These are phyloP conservation scores for Tachyglossus aculeatus DNA, from an alignment of 2,797 vertebrate species.

Conservation along the genomic window DNA sequence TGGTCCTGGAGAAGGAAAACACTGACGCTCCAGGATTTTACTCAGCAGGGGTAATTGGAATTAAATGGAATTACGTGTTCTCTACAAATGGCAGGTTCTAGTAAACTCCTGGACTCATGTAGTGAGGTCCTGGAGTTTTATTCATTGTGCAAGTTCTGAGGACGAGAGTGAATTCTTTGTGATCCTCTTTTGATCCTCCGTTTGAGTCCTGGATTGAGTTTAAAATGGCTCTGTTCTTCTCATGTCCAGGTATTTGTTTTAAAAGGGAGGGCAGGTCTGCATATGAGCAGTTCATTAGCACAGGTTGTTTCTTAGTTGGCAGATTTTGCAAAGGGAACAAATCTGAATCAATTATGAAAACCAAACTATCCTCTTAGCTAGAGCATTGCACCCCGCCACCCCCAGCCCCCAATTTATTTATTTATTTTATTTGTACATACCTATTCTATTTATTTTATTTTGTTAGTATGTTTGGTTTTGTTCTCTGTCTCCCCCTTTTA, in stretches of 20 bases:
- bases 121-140: too few species aligned
- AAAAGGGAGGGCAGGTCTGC: background rate
- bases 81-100: too few species aligned
- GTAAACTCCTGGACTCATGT: too few species aligned
- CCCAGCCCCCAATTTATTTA: too few species aligned
- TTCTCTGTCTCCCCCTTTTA: too few species aligned
- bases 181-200: background rate
- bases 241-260: background rate
- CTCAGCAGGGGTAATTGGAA: too few species aligned
- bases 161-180: background rate
- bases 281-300: background rate
- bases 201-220: background rate
- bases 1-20: too few species aligned
- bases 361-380: background rate
- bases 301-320: background rate
- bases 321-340: background rate
- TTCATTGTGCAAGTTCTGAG: background rate
- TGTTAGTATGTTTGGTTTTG: too few species aligned
- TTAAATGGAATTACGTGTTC: too few species aligned
- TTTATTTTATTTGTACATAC: too few species aligned
- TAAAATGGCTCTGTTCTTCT: background rate
- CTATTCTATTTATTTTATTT: too few species aligned
- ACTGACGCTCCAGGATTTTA: too few species aligned
- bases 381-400: background rate
- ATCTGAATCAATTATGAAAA: background rate